Conservation (phyloP, 2,113 vertebrate genomes). For the Bombycilla garrulus region DNA sequence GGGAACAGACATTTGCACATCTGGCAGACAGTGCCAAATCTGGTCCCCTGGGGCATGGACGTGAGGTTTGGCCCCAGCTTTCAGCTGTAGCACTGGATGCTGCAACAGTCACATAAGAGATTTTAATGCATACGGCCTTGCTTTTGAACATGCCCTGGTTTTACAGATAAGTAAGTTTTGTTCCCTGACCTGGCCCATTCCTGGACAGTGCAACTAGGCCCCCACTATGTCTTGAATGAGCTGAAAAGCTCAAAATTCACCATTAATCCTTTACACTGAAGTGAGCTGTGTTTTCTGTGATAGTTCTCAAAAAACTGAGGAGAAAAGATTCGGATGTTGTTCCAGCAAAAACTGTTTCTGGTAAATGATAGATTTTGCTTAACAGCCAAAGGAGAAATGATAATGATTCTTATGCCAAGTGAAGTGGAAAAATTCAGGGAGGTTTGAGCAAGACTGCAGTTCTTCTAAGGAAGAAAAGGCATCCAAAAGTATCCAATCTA, state of each 20-base stretch:
- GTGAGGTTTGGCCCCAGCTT: background rate
- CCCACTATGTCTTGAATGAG: background rate
- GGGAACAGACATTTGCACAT: background rate
- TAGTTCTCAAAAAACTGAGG: background rate
- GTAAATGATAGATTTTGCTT: background rate
- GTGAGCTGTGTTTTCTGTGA: background rate
- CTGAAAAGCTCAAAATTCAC: background rate
- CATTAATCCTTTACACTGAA: background rate
- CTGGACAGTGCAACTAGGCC: background rate
- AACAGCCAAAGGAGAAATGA: background rate
- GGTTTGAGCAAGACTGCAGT: background rate
- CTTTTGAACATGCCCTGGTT: background rate
- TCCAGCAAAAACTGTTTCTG: background rate
- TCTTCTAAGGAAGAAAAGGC: background rate
- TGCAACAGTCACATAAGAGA: background rate
- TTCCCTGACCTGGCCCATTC: background rate
- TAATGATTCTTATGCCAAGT: background rate
- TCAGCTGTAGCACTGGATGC: background rate
- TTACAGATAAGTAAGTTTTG: background rate
- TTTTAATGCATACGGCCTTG: background rate
- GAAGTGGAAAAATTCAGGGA: background rate
- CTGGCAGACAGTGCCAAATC: background rate
- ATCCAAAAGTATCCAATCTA: background rate
- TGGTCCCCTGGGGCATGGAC: fast-evolving
- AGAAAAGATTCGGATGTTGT: background rate